phyloP scores from a whole-genome alignment of 2,113 vertebrate genomes.

The Cavia porcellus region DNA sequence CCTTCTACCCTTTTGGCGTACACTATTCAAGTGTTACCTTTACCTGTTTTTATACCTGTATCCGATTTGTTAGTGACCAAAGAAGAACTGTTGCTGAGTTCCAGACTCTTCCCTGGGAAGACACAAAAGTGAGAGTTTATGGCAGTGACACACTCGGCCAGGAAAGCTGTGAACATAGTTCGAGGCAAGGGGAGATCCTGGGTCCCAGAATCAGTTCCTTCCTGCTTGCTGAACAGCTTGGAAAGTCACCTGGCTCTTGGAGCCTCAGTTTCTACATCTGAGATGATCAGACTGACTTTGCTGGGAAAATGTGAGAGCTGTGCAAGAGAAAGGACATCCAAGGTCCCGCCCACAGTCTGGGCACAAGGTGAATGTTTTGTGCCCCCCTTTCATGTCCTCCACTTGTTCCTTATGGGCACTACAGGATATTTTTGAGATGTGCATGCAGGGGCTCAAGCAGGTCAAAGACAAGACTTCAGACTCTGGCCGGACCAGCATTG shows the following conservation, averaged over 20 bases:
- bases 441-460: not conserved
- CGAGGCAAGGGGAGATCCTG: not conserved
- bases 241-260: not conserved
- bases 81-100: not conserved
- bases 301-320: not conserved
- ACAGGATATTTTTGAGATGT: not conserved
- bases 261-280: no score
- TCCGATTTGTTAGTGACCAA: not conserved
- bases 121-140: not conserved
- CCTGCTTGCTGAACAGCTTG: not conserved
- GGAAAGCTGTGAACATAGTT: not conserved
- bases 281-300: not conserved
- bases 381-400: no score
- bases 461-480: not conserved
- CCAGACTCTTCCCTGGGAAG: constrained; percentile 44
- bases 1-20: not conserved
- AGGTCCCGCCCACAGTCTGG: fast-evolving
- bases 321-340: not conserved
- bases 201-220: not conserved
- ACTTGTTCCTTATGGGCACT: not conserved
- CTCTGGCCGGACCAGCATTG: not conserved
- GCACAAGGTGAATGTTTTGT: not conserved
- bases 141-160: fast-evolving
- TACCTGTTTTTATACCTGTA: not conserved
- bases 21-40: not conserved